phyloP scores from a whole-genome alignment of 2,113 vertebrate genomes.

The Phyllopteryx taeniolatus region DNA sequence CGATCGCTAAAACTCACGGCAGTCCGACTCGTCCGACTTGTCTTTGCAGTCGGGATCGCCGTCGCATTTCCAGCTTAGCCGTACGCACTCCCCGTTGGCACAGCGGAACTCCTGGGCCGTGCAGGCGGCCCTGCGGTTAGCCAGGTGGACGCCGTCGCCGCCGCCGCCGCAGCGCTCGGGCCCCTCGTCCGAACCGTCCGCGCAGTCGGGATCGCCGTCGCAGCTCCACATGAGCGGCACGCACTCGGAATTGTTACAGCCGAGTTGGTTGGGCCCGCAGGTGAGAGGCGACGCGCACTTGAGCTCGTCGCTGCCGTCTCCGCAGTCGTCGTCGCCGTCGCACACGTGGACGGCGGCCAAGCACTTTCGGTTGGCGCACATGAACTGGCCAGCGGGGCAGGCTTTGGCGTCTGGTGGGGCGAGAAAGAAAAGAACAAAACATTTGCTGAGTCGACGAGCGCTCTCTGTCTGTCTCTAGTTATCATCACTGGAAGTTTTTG shows the following conservation, averaged over 20 bases:
- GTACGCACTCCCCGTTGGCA: conserved; percentile 87
- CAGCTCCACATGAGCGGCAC: conserved; percentile 93
- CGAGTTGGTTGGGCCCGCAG: conserved; percentile 87
- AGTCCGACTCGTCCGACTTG: conserved; percentile 91
- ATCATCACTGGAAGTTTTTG: no score
- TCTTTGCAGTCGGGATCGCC: conserved; percentile 97
- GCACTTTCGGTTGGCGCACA: conserved; percentile 89
- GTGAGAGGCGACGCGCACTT: conserved; percentile 80
- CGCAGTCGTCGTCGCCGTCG: conserved; percentile 87
- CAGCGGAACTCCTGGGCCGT: conserved; percentile 83
- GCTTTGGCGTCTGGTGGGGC: conserved; percentile 65
- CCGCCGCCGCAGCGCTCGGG: conserved; percentile 77
- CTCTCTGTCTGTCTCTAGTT: not conserved
- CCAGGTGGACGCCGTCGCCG: conserved; percentile 48
- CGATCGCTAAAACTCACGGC: conserved; percentile 79
- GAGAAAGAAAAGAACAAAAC: not conserved
- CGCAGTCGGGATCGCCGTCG: conserved; percentile 89
- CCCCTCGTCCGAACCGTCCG: conserved; percentile 86
- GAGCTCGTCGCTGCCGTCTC: conserved; percentile 87
- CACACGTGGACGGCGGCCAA: conserved; percentile 86
- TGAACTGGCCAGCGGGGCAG: conserved; percentile 87
- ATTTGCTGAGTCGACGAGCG: not conserved
- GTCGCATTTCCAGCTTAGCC: conserved; percentile 91
- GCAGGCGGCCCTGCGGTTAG: conserved; percentile 74
- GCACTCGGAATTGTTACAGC: conserved; percentile 86